Percentiles rank a stretch among this genome's conserved stretches.
phyloP scores from a whole-genome alignment of 2,888 invertebrate species.

The Eucriotettix oculatus region DNA sequence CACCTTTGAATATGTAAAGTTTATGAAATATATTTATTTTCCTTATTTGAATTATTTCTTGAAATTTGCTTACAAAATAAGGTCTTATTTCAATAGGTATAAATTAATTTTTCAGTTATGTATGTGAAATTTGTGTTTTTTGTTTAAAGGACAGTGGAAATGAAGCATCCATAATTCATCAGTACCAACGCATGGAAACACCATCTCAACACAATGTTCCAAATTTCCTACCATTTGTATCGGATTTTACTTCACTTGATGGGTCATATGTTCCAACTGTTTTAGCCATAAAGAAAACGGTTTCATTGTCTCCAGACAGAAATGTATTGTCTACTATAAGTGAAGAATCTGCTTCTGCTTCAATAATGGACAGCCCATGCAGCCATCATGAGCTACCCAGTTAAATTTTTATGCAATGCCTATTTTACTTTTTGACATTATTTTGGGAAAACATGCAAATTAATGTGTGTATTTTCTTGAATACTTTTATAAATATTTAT shows the following conservation, averaged over 20 bases:
- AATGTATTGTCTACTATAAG: not conserved
- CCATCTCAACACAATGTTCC: constrained; percentile 9
- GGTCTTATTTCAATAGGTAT: not conserved
- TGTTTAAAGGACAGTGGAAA: not conserved
- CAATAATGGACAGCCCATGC: not conserved
- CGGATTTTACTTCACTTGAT: constrained; percentile 19
- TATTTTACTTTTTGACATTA: no score
- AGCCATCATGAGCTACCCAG: not conserved
- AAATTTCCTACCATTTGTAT: constrained; percentile 10
- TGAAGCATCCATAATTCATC: constrained; percentile 12
- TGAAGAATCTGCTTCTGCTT: not conserved
- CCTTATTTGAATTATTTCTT: not conserved
- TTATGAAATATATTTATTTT: not conserved
- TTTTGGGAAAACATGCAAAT: no score
- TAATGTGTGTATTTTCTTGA: no score
- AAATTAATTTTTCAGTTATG: not conserved
- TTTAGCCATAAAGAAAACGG: not conserved
- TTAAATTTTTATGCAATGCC: not conserved
- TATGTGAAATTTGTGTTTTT: not conserved
- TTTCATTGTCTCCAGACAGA: not conserved
- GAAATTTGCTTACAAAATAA: not conserved
- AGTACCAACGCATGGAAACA: constrained; percentile 20
- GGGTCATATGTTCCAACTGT: constrained; percentile 12
- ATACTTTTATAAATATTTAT: no score
- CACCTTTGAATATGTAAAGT: no score